phyloP scores from a whole-genome alignment of 2,113 vertebrate species.

The Aspidoscelis tigris region DNA sequence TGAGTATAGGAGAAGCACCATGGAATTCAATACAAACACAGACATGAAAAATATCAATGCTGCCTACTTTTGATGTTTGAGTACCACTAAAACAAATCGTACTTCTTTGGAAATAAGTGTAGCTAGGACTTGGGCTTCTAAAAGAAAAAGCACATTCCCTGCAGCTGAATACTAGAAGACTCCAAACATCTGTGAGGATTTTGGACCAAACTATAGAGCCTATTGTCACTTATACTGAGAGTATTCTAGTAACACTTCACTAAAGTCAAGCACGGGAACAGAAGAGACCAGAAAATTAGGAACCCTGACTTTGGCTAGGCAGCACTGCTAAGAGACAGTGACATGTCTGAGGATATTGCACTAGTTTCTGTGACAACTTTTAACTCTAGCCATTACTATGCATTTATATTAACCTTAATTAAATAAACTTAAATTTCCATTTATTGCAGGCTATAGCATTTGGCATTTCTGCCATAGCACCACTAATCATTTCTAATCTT shows the following conservation, averaged over 20 bases:
- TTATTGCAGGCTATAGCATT: slow-evolving; percentile 62
- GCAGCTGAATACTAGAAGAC: slow-evolving; percentile 2
- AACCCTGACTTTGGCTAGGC: slow-evolving; percentile 50
- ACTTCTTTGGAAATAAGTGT: neutral
- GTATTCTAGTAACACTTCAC: slow-evolving; percentile 24
- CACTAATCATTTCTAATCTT: slow-evolving; percentile 52
- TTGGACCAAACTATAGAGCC: slow-evolving; percentile 37
- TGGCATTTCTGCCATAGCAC: slow-evolving; percentile 69
- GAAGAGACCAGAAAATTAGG: slow-evolving; percentile 33
- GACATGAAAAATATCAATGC: neutral
- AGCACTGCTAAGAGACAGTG: slow-evolving; percentile 31
- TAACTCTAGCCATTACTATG: slow-evolving; percentile 48
- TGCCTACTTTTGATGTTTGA: neutral
- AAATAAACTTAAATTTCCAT: slow-evolving; percentile 55
- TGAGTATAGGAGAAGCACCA: slow-evolving; percentile 15
- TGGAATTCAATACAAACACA: slow-evolving; percentile 18
- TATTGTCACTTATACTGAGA: slow-evolving; percentile 31
- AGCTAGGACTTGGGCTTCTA: neutral
- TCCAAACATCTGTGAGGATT: slow-evolving; percentile 45
- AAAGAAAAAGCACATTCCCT: slow-evolving; percentile 18
- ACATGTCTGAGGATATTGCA: slow-evolving; percentile 59
- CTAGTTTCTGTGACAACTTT: slow-evolving; percentile 54
- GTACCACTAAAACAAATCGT: neutral
- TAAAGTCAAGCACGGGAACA: slow-evolving; percentile 47
- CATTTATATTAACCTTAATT: slow-evolving; percentile 54